A percentile compares a stretch with the other conserved stretches of the same genome.
Evolutionary conservation across 2,888 invertebrate genomes (phyloP).

Genomic region (Andrena bicolor): DNA sequence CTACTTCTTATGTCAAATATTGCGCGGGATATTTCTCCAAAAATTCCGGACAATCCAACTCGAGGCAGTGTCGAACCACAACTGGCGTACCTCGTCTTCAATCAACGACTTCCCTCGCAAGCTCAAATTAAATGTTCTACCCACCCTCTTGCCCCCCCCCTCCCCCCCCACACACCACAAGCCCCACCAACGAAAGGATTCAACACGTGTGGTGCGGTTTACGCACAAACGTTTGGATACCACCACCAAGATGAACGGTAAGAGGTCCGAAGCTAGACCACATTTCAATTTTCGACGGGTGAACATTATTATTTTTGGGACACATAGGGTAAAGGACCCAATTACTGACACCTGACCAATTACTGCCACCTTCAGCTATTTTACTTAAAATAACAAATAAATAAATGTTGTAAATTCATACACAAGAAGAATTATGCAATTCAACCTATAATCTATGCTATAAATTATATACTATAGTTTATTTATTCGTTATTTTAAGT

Average conservation of each 20-base stretch:
- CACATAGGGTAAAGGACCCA: neutral
- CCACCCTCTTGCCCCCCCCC: slow-evolving; percentile 68
- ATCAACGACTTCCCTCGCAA: slow-evolving; percentile 86
- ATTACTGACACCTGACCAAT: too few species aligned
- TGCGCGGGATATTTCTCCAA: neutral
- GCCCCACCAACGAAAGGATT: slow-evolving; percentile 46
- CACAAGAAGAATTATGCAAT: too few species aligned
- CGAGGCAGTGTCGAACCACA: slow-evolving; percentile 58
- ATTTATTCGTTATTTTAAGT: too few species aligned
- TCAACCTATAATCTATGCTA: too few species aligned
- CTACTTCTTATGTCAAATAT: neutral
- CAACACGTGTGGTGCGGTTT: slow-evolving; percentile 56
- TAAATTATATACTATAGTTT: too few species aligned
- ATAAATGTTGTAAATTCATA: too few species aligned
- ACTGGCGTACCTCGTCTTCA: slow-evolving; percentile 78
- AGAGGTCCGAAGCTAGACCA: slow-evolving; percentile 32
- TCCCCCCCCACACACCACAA: neutral
- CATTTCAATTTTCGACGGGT: neutral
- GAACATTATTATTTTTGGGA: neutral
- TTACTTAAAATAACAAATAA: too few species aligned
- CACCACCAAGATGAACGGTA: slow-evolving; percentile 38
- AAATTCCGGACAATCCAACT: slow-evolving; percentile 41
- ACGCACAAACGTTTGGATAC: slow-evolving; percentile 44
- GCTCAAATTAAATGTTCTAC: slow-evolving; percentile 83
- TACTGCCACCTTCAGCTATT: too few species aligned